Base-by-base conservation (phyloP, 2,888 invertebrate species). In the Antheraea yamamai region DNA sequence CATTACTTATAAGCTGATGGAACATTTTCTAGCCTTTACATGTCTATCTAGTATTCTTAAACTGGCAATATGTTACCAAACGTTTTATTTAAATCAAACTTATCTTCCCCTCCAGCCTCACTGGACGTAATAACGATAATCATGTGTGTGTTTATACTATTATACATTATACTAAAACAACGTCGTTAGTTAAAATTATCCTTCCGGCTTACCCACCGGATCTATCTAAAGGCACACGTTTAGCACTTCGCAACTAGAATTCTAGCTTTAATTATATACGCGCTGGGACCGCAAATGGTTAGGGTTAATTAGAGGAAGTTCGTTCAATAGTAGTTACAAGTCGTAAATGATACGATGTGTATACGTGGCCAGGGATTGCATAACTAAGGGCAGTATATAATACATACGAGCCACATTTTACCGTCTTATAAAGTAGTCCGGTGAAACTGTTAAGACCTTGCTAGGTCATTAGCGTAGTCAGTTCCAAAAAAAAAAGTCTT, bases 321-420 rank as follows among this genome's bases (percentile, higher is more conserved):
- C 51, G 47, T 71, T 58, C 39, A 73, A 61, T 70, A 30, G 47
- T 26, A 51, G 72, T 75, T 74, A 74, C 35, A 35, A 71, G 70
- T 72, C 70, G 70, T 71, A 74, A 74, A 72, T 71, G 47, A 20
- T 14, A 10, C 23, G 39, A 39, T 72, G 47, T 18, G 35, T 71
- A 71, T 71, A 39, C 70, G 71, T 74, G 23, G 23, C n/a, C 16
- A 39, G 18, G 26, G 39, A 35, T 74, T 47, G 74, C 74, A 74
- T 74, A 71, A 72, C 74, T 71, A 51, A 18, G 61, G 47, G n/a
- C n/a, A 26, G 61, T 72, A 61, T 72, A 61, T 26, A 51, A 18
- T 74, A 26, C 74, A 74, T 47, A 51, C 47, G 47, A 72, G 2
- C 6, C 61, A 74, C 61, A 30, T 30, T 30, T 51, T 47, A 12